These are phyloP conservation scores for Drosophila rhopaloa DNA, from an alignment of 1,140 invertebrate species.

Conservation along the genomic window DNA sequence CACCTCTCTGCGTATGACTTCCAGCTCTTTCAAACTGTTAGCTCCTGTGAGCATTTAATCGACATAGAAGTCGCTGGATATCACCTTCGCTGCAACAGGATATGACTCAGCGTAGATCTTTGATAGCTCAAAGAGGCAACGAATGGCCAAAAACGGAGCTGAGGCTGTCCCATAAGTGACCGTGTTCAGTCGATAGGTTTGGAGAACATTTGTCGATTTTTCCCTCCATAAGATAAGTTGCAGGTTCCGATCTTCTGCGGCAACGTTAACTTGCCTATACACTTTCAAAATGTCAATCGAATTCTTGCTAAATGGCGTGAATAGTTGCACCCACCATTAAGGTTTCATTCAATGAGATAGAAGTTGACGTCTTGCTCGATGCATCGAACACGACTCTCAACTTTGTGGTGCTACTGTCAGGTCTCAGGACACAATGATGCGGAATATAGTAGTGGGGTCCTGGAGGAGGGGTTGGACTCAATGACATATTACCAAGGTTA, in stretches of 20 bases:
- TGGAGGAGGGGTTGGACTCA: background rate
- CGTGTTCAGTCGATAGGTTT: conserved; percentile 1
- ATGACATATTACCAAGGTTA: conserved; percentile 19
- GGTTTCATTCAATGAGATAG: conserved; percentile 69
- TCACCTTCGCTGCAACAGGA: no score
- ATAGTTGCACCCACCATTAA: conserved; percentile 70
- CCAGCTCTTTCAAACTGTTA: no score
- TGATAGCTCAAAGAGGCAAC: conserved; percentile 5
- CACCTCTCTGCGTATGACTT: no score
- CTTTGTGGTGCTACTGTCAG: conserved; percentile 67
- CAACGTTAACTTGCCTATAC: conserved; percentile 17
- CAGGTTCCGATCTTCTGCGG: conserved; percentile 2
- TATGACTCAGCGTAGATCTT: background rate
- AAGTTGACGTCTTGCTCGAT: conserved; percentile 35
- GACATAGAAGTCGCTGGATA: no score
- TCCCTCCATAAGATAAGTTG: conserved; percentile 26
- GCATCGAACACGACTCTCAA: conserved; percentile 50
- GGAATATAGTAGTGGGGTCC: conserved; percentile 41
- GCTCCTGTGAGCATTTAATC: no score
- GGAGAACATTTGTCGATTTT: background rate
- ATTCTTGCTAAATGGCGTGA: conserved; percentile 40
- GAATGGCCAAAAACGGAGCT: background rate
- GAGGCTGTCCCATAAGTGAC: background rate
- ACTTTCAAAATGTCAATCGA: conserved; percentile 21
- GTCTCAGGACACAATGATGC: conserved; percentile 74